Base-by-base conservation (phyloP, 2,113 vertebrate species). In the Anguilla rostrata region DNA sequence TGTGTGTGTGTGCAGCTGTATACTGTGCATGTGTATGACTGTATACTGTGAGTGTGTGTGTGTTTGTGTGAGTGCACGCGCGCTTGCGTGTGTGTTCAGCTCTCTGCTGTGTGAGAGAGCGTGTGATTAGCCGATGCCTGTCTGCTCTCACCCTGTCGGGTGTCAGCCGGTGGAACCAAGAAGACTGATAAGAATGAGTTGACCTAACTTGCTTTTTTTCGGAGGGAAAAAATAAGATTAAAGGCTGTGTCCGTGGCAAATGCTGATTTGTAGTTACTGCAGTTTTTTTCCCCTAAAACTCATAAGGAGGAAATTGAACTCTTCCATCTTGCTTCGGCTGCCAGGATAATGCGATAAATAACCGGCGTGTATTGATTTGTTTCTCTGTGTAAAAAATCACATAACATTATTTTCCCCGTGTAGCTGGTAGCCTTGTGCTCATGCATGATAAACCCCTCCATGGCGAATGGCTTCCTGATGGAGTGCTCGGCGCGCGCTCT, bases 21-120 rank as follows among this genome's bases (percentile, higher is more conserved):
- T 87, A 89, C 85, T 29, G 66, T 86, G 83, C 86, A 84, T 88
- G 75, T 88, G 1, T n/a, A 34, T 34, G 34, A 34, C 34, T 34
- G 84, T 75, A 1, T 75, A 5, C 9, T 12, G n/a, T 66, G n/a
- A 34, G 71, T 11, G 9, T 75, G 7, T 12, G n/a, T 75, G 71
- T 75, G 29, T 75, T 8, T 29, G 71, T 11, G 71, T 1, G 60
- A 18, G 41, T 34, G 63, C 41, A 8, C 26, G 39, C 43, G 40
- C 9, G 40, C 41, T 26, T n/a, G 9, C 40, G 66, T 78, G 40
- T 85, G 41, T 22, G 40, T 12, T 22, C 26, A n/a, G 39, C 57
- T 16, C 14, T 60, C 5, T 60, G 14, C 57, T 20, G 20, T 20
- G 20, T n/a, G 26, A 22, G 26, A 22, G 26, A 26, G 6, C 12